Conservation (phyloP, 2,113 vertebrate species). For the Carollia perspicillata region DNA sequence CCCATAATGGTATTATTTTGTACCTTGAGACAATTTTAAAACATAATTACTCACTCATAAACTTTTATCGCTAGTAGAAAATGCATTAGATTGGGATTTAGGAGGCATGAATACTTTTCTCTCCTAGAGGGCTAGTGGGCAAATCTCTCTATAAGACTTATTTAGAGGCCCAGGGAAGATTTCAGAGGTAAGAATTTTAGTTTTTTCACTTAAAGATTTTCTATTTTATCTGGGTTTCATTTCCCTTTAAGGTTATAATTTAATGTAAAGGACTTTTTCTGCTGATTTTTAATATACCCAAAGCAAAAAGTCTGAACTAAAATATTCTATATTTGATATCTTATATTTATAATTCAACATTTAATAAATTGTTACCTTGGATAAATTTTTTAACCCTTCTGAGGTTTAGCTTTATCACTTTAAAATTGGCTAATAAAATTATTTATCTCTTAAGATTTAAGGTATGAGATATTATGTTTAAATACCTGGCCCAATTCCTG, state of each 20-base stretch:
- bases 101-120: background rate
- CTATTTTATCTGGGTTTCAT: background rate
- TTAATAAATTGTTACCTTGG: background rate
- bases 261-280: conserved; percentile 10
- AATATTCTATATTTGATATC: background rate
- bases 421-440: background rate
- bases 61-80: background rate
- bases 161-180: background rate
- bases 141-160: background rate
- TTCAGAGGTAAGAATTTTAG: conserved; percentile 1
- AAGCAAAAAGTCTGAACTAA: background rate
- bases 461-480: background rate
- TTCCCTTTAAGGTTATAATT: background rate
- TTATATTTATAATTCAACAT: background rate
- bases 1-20: background rate
- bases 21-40: conserved; percentile 23
- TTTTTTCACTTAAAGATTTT: conserved; percentile 5
- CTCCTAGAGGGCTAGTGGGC: background rate
- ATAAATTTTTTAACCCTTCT: background rate
- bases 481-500: background rate
- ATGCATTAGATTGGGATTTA: background rate
- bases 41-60: background rate
- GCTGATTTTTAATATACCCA: background rate
- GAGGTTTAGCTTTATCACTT: background rate
- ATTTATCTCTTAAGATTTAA: background rate